phyloP scores from a whole-genome alignment of 2,888 invertebrate species.

The Camponotus fellah region DNA sequence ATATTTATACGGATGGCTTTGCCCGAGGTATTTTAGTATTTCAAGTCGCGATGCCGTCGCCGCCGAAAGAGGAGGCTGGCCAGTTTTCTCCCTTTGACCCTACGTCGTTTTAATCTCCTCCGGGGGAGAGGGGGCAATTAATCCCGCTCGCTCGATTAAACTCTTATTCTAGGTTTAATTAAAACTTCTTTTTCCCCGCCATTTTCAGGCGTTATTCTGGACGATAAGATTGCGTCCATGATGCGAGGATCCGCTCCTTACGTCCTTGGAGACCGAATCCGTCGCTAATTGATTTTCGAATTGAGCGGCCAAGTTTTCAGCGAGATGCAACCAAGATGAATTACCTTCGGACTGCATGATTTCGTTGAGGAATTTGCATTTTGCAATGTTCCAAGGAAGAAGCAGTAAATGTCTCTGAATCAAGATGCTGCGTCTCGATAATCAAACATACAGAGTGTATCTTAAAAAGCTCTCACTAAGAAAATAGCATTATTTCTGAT shows the following conservation, averaged over 20 bases:
- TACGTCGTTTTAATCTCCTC: slow-evolving; percentile 56
- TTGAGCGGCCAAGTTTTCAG: slow-evolving; percentile 61
- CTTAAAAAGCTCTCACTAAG: no score
- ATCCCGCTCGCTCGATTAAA: slow-evolving; percentile 83
- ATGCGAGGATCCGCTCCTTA: slow-evolving; percentile 62
- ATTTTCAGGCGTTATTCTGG: slow-evolving; percentile 70
- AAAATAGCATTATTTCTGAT: no score
- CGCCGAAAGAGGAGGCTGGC: slow-evolving; percentile 39
- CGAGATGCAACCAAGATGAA: not conserved
- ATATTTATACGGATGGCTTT: slow-evolving; percentile 76
- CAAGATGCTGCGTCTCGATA: not conserved
- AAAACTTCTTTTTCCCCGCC: slow-evolving; percentile 79
- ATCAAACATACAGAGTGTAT: not conserved
- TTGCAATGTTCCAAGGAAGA: not conserved
- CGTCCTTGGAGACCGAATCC: slow-evolving; percentile 66
- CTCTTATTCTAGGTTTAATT: slow-evolving; percentile 83
- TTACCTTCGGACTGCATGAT: slow-evolving; percentile 14
- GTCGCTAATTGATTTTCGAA: slow-evolving; percentile 73
- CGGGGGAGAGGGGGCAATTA: slow-evolving; percentile 78
- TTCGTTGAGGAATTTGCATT: slow-evolving; percentile 30
- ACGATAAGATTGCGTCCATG: slow-evolving; percentile 66
- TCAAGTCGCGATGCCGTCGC: slow-evolving; percentile 35
- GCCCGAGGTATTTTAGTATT: slow-evolving; percentile 55
- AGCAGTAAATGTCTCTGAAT: not conserved
- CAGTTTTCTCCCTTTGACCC: slow-evolving; percentile 63